Percentiles rank a stretch among this genome's conserved stretches.
phyloP scores from a whole-genome alignment of 2,888 invertebrate species.

The Labia minor region DNA sequence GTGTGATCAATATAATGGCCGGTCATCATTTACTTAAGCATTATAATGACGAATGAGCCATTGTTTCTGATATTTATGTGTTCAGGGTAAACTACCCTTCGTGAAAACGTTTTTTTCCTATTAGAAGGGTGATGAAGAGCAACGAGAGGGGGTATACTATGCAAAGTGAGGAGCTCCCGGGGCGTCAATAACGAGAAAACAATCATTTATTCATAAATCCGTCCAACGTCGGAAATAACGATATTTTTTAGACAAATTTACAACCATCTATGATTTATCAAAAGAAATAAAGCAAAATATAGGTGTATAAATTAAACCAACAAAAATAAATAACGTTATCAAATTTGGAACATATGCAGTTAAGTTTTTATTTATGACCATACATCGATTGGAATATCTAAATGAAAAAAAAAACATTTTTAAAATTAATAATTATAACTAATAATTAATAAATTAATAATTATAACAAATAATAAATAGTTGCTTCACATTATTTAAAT shows the following conservation, averaged over 20 bases:
- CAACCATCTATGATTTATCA: not conserved
- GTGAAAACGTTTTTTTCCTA: conserved; percentile 5
- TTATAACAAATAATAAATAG: too few relatives aligned
- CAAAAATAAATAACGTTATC: too few relatives aligned
- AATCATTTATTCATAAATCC: conserved; percentile 13
- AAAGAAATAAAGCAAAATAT: not conserved
- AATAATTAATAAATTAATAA: too few relatives aligned
- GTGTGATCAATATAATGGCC: conserved; percentile 13
- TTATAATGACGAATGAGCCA: not conserved
- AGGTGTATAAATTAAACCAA: too few relatives aligned
- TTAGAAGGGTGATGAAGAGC: conserved; percentile 13
- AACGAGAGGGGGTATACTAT: not conserved
- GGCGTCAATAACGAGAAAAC: conserved; percentile 13
- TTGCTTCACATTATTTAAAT: too few relatives aligned
- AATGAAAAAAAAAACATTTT: too few relatives aligned
- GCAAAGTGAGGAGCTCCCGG: not conserved
- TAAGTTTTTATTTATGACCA: too few relatives aligned
- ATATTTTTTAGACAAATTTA: conserved; percentile 13
- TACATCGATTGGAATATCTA: too few relatives aligned
- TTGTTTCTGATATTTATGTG: conserved; percentile 7
- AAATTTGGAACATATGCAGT: too few relatives aligned
- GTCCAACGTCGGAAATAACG: not conserved
- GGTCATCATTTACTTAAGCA: not conserved
- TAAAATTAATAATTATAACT: too few relatives aligned
- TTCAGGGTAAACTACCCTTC: not conserved